Conservation (phyloP, 2,797 vertebrate genomes). For the Lagocephalus sceleratus region DNA sequence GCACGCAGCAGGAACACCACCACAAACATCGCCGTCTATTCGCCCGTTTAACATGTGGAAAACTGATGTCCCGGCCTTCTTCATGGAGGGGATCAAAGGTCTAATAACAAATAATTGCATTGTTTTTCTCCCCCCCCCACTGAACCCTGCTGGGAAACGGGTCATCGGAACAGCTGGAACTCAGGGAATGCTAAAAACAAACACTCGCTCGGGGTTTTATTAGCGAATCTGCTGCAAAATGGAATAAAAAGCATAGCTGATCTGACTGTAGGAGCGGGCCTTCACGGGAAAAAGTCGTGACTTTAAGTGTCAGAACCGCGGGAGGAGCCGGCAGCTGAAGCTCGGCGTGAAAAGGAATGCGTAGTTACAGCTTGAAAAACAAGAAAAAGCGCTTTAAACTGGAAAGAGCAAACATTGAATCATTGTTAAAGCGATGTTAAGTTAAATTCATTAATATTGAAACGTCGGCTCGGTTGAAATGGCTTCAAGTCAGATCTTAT, state of each 20-base stretch:
- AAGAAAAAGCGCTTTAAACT: conserved; percentile 49
- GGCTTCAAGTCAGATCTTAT: conserved; percentile 66
- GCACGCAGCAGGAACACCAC: conserved; percentile 67
- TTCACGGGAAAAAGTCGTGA: conserved; percentile 20
- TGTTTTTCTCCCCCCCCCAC: conserved; percentile 1
- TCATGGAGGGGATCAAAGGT: conserved; percentile 49
- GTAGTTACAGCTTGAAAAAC: conserved; percentile 33
- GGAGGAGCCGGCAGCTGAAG: conserved; percentile 23
- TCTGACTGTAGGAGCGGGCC: conserved; percentile 15
- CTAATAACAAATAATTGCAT: conserved; percentile 64
- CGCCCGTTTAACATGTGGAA: conserved; percentile 52
- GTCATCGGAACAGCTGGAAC: conserved; percentile 53
- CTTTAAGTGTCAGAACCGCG: conserved; percentile 39
- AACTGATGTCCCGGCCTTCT: conserved; percentile 44
- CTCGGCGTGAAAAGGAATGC: conserved; percentile 41
- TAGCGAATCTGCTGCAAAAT: conserved; percentile 22
- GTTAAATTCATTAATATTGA: conserved; percentile 73
- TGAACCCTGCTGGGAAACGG: conserved; percentile 35
- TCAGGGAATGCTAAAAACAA: conserved; percentile 45
- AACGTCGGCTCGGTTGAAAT: conserved; percentile 59
- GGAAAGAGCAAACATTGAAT: conserved; percentile 70
- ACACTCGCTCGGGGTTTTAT: conserved; percentile 28
- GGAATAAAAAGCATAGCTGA: conserved; percentile 31
- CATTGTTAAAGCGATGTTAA: conserved; percentile 63
- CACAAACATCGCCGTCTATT: conserved; percentile 45